Conservation (phyloP, 1,140 invertebrate species). For the Muscidifurax raptorellus region DNA sequence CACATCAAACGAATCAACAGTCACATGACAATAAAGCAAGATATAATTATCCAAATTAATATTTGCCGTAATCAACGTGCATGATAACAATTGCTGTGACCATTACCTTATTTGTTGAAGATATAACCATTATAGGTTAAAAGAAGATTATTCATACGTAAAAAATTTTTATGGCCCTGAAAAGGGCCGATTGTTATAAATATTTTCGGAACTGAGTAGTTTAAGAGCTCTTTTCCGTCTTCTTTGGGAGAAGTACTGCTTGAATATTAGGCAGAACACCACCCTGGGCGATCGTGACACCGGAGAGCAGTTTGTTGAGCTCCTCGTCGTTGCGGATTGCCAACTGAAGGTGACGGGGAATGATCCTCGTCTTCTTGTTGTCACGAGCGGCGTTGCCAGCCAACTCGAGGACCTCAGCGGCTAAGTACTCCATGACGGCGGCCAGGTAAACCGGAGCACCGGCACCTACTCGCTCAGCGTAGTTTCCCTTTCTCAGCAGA, state of each 20-base stretch:
- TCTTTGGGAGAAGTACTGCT: constrained; percentile 75
- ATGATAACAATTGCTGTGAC: too few species aligned
- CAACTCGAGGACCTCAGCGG: constrained; percentile 86
- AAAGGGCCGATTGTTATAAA: constrained; percentile 59
- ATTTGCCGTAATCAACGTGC: too few species aligned
- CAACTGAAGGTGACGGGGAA: constrained; percentile 88
- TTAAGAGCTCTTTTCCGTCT: constrained; percentile 14
- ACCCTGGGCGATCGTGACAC: constrained; percentile 82
- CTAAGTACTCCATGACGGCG: constrained; percentile 79
- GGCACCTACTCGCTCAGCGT: constrained; percentile 82
- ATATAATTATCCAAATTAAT: too few species aligned
- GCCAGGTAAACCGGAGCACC: constrained; percentile 85
- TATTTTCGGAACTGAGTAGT: not conserved
- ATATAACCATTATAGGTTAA: too few species aligned
- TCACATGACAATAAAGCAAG: too few species aligned
- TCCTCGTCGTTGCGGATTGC: constrained; percentile 78
- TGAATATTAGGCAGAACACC: constrained; percentile 83
- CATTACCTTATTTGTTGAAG: too few species aligned
- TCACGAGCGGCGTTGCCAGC: constrained; percentile 86
- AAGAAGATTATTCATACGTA: too few species aligned
- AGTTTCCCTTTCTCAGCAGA: constrained; percentile 82
- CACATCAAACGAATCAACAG: too few species aligned
- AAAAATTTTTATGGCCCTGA: too few species aligned
- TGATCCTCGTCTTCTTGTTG: constrained; percentile 82
- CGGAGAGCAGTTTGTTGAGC: constrained; percentile 78